Evolutionary conservation across 2,888 invertebrate species (phyloP).

Genomic region (Lithophane socia): DNA sequence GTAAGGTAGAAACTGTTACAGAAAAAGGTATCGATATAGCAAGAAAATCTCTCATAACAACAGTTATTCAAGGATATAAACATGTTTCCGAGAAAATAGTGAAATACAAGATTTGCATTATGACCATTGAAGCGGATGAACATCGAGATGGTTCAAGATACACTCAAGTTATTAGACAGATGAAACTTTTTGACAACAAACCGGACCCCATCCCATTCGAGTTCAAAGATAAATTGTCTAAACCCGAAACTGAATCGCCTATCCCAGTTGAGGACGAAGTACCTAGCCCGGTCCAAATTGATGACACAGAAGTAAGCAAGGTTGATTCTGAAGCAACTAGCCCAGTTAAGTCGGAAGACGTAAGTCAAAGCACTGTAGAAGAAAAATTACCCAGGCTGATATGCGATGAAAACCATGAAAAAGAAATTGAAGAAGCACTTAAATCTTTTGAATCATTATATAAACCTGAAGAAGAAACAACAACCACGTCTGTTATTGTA

Average conservation of each 20-base stretch:
- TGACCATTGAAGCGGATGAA: slow-evolving; percentile 38
- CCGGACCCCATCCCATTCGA: slow-evolving; percentile 41
- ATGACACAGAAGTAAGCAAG: slow-evolving; percentile 8
- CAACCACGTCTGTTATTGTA: neutral
- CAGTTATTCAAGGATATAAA: slow-evolving; percentile 38
- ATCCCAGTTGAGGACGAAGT: slow-evolving; percentile 25
- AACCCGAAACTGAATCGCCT: neutral
- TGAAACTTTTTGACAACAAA: slow-evolving; percentile 41
- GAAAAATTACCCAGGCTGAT: slow-evolving; percentile 40
- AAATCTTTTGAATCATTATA: slow-evolving; percentile 8
- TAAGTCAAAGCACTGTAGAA: slow-evolving; percentile 36
- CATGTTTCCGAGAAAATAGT: slow-evolving; percentile 6
- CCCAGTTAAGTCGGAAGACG: slow-evolving; percentile 26
- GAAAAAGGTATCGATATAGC: slow-evolving; percentile 21
- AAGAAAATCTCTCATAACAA: slow-evolving; percentile 44
- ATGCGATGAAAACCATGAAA: slow-evolving; percentile 25
- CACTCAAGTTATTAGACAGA: slow-evolving; percentile 26
- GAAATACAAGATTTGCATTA: slow-evolving; percentile 37
- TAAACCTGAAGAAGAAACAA: slow-evolving; percentile 31
- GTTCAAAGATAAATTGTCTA: slow-evolving; percentile 43
- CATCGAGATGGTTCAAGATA: slow-evolving; percentile 39
- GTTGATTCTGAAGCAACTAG: slow-evolving; percentile 13
- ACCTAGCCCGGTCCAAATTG: slow-evolving; percentile 2
- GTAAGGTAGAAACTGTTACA: slow-evolving; percentile 24
- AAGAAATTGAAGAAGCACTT: slow-evolving; percentile 21